Base-by-base conservation (phyloP, 1,140 invertebrate genomes). In the Micrasema minimum region DNA sequence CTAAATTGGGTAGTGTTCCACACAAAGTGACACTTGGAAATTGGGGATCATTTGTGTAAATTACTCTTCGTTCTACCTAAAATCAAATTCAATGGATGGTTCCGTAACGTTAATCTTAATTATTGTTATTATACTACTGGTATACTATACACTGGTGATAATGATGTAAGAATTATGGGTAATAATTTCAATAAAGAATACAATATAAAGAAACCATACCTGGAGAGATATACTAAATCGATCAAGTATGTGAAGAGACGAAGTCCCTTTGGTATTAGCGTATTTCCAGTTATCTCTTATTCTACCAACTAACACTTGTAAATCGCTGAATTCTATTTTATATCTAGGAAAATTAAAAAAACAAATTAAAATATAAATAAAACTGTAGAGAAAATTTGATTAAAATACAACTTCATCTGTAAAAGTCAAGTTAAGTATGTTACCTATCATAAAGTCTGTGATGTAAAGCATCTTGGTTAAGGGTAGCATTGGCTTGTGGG, bases 241-340 rank as follows among this genome's bases (percentile, higher is more conserved):
- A 79, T 98, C 95, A 16, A 98, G 80, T 10, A 98, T 87, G 77
- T 98, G 96, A 70, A 97, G 85, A 20, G 88, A 90, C 0, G 93
- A 94, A 9, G 91, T 92, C 10, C 91, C 91, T 80, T 93, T 91
- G 2, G 90, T 88, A 77, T 95, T 90, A 0, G 94, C 93, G 77
- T 93, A 92, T 75, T 92, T 91, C 93, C 94, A 96, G 80, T 96
- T 94, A 76, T 97, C 95, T 75, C 91, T 91, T 2, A 92, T 91
- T 78, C 91, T 90, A 0, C 93, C 94, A 31, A 96, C 91, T 55
- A 98, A 80, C 23, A 98, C 90, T 83, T 97, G 95, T 66, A 97
- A 83, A 77, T 96, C 94, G 16, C 90, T 91, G 31, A 97, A 82
- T 77, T 96, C 91, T 5, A 97, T 87, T 0, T 86, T 88, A 77